A percentile compares a stretch with the other conserved stretches of the same genome.
Evolutionary conservation across 2,888 invertebrate species (phyloP).

Genomic region (Vandiemenella viatica): DNA sequence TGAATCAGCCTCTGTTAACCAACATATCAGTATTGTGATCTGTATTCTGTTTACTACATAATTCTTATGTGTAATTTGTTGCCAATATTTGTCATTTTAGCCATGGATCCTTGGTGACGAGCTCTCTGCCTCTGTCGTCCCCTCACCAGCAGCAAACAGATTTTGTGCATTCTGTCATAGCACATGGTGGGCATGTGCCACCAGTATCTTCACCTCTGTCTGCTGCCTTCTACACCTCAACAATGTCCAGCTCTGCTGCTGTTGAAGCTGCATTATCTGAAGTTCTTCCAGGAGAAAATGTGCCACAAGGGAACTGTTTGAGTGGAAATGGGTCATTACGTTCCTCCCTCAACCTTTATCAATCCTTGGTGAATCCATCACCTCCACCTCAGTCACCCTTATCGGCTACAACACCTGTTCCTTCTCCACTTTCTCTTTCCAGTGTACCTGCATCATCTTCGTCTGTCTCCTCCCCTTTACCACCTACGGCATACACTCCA

Average conservation of each 20-base stretch:
- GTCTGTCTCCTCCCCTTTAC: conserved; percentile 25
- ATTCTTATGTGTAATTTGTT: no score
- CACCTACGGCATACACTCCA: conserved; percentile 29
- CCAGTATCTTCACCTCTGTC: conserved; percentile 55
- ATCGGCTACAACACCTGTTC: conserved; percentile 36
- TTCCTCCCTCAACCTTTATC: conserved; percentile 38
- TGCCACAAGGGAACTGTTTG: conserved; percentile 6
- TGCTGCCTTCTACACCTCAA: conserved; percentile 68
- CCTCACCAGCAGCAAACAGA: conserved; percentile 24
- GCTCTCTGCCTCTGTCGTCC: conserved; percentile 30
- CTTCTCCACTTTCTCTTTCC: conserved; percentile 30
- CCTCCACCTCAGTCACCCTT: conserved; percentile 29
- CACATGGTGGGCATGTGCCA: conserved; percentile 23
- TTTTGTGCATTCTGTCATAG: conserved; percentile 26
- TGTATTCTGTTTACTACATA: no score
- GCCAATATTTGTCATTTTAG: no score
- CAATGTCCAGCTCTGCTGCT: conserved; percentile 74
- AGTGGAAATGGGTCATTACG: conserved; percentile 27
- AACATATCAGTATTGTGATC: no score
- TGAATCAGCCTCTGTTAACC: no score
- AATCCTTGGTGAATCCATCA: conserved; percentile 11
- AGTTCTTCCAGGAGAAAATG: conserved; percentile 42
- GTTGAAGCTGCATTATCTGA: conserved; percentile 76
- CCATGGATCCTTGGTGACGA: conserved; percentile 28
- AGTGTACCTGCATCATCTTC: conserved; percentile 24